A percentile compares a stretch with the other conserved stretches of the same genome.
Conservation (phyloP, 2,888 invertebrate genomes). For the Abrostola triplasia region DNA sequence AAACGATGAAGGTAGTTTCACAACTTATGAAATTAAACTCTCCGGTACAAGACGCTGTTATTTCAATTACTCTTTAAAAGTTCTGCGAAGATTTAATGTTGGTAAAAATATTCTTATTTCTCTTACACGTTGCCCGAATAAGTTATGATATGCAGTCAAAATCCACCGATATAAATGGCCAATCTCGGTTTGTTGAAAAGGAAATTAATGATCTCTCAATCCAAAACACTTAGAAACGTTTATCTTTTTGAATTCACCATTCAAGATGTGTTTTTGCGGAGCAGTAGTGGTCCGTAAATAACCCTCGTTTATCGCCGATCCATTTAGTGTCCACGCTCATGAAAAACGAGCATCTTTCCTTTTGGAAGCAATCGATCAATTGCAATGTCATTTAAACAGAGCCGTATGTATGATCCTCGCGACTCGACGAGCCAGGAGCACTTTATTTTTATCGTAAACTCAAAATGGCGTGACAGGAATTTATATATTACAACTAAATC, state of each 20-base stretch:
- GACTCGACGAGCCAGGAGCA: slow-evolving; percentile 59
- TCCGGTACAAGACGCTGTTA: slow-evolving; percentile 39
- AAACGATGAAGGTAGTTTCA: slow-evolving; percentile 48
- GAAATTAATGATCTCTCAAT: slow-evolving; percentile 81
- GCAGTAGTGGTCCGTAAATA: slow-evolving; percentile 76
- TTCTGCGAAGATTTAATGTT: slow-evolving; percentile 10
- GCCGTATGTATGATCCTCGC: slow-evolving; percentile 67
- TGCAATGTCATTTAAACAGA: slow-evolving; percentile 80
- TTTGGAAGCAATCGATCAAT: slow-evolving; percentile 78
- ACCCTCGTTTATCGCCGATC: slow-evolving; percentile 76
- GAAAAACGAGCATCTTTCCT: slow-evolving; percentile 81
- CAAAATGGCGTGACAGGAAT: slow-evolving; percentile 8
- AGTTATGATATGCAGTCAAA: slow-evolving; percentile 44
- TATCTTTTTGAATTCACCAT: slow-evolving; percentile 75
- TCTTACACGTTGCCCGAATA: slow-evolving; percentile 16
- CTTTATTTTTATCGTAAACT: slow-evolving; percentile 33
- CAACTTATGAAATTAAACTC: slow-evolving; percentile 61
- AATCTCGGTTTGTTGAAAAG: slow-evolving; percentile 55
- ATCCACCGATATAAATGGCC: slow-evolving; percentile 48
- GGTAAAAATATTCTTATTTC: slow-evolving; percentile 17
- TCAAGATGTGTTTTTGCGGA: slow-evolving; percentile 72
- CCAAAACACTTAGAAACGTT: slow-evolving; percentile 74
- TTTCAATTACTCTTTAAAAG: slow-evolving; percentile 29
- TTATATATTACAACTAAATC: slow-evolving; percentile 1
- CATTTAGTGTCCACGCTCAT: slow-evolving; percentile 79